phyloP scores from a whole-genome alignment of 2,888 invertebrate genomes.

The Hypsopygia costalis region DNA sequence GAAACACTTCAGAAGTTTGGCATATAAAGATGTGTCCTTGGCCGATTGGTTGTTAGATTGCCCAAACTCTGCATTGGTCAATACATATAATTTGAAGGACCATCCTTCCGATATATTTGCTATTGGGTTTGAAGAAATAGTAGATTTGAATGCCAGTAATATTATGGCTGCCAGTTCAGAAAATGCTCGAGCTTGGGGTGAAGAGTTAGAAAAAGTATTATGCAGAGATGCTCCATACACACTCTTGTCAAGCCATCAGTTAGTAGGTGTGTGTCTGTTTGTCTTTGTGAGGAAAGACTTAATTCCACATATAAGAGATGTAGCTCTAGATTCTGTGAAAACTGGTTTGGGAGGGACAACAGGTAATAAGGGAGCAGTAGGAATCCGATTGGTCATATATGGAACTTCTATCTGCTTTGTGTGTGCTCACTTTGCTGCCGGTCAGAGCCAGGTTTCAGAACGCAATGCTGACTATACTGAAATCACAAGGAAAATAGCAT shows the following conservation, averaged over 20 bases:
- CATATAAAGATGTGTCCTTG: slow-evolving; percentile 92
- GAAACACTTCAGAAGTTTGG: slow-evolving; percentile 98
- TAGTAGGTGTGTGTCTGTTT: slow-evolving; percentile 98
- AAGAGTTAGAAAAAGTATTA: slow-evolving; percentile 95
- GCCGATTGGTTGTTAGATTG: slow-evolving; percentile 95
- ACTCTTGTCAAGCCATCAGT: slow-evolving; percentile 94
- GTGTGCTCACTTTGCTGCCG: slow-evolving; percentile 99
- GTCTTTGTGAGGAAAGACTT: slow-evolving; percentile 95
- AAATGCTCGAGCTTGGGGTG: slow-evolving; percentile 97
- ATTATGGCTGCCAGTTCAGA: slow-evolving; percentile 96
- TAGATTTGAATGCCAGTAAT: slow-evolving; percentile 98
- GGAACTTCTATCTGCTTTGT: slow-evolving; percentile 98
- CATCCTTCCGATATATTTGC: slow-evolving; percentile 96
- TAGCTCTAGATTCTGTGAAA: slow-evolving; percentile 97
- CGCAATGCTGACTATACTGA: slow-evolving; percentile 98
- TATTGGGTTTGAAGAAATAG: slow-evolving; percentile 99
- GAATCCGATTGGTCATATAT: slow-evolving; percentile 94
- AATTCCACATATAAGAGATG: slow-evolving; percentile 93
- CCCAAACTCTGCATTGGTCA: slow-evolving; percentile 76
- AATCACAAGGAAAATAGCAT: slow-evolving; percentile 93
- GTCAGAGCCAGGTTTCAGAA: slow-evolving; percentile 96
- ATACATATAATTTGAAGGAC: slow-evolving; percentile 68
- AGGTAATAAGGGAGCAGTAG: slow-evolving; percentile 97
- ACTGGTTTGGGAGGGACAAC: slow-evolving; percentile 99
- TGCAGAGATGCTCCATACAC: slow-evolving; percentile 94